Percentiles rank a stretch among this genome's conserved stretches.
Evolutionary conservation across 2,113 vertebrate genomes (phyloP).

Genomic region (Eubucco bourcierii): DNA sequence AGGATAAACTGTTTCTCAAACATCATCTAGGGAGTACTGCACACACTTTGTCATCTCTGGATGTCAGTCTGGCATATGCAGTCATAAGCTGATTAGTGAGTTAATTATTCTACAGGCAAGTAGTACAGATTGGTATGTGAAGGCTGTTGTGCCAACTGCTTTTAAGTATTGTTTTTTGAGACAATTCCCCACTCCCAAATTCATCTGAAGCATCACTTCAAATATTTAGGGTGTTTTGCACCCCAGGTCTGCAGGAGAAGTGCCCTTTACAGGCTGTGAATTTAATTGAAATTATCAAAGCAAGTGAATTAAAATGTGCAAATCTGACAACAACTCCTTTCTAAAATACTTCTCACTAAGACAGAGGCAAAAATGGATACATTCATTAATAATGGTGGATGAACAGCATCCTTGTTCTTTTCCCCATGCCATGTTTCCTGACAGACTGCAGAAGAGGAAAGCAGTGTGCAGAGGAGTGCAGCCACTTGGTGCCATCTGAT

Average conservation of each 20-base stretch:
- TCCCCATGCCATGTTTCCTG: neutral
- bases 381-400: neutral
- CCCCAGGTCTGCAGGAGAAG: neutral
- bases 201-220: neutral
- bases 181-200: neutral
- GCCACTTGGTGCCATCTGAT: accelerated
- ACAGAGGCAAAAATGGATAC: neutral
- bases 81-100: neutral
- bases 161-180: neutral
- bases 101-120: constrained; percentile 11
- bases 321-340: neutral
- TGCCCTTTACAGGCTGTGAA: neutral
- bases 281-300: neutral
- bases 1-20: neutral
- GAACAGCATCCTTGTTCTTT: neutral
- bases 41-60: neutral
- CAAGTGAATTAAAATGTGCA: neutral
- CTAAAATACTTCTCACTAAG: neutral
- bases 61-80: neutral
- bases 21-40: neutral
- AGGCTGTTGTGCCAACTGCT: neutral
- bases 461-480: accelerated
- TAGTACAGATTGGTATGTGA: neutral
- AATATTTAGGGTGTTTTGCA: neutral
- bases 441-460: neutral